phyloP scores from a whole-genome alignment of 1,140 invertebrate genomes.

The Megalonaias nervosa region DNA sequence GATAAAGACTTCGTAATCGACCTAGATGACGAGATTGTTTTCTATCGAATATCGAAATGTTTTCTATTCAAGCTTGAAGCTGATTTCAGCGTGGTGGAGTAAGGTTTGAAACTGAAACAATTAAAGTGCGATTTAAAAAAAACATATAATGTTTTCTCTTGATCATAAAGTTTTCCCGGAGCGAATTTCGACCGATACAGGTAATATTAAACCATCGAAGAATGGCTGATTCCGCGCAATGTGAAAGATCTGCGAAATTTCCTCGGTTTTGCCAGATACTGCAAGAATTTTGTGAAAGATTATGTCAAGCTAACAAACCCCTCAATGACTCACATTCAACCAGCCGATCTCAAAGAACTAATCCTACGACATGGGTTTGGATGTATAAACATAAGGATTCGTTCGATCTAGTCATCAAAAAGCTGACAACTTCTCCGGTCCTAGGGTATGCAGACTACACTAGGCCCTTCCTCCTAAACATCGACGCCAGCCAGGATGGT shows the following conservation, averaged over 20 bases:
- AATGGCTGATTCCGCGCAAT: slow-evolving; percentile 50
- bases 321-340: slow-evolving; percentile 56
- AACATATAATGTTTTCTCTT: not conserved
- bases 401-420: slow-evolving; percentile 15
- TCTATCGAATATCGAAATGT: too few species aligned
- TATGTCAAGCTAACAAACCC: slow-evolving; percentile 44
- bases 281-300: slow-evolving; percentile 64
- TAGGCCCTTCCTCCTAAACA: not conserved
- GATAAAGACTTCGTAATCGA: not conserved
- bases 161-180: slow-evolving; percentile 41
- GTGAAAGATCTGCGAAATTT: slow-evolving; percentile 69
- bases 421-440: slow-evolving; percentile 11
- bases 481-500: slow-evolving; percentile 5
- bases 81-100: not conserved
- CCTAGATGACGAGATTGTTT: slow-evolving; percentile 17
- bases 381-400: not conserved
- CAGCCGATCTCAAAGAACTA: slow-evolving; percentile 8
- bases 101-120: not conserved
- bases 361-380: slow-evolving; percentile 9
- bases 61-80: not conserved
- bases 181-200: slow-evolving; percentile 57
- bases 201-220: slow-evolving; percentile 68
- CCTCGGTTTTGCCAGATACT: slow-evolving; percentile 71
- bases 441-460: slow-evolving; percentile 17
- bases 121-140: not conserved